Evolutionary conservation across 1,140 invertebrate genomes (phyloP), one percentile per base, ranked within the genome.

Genomic region (Yoshiicerus persimilis): DNA sequence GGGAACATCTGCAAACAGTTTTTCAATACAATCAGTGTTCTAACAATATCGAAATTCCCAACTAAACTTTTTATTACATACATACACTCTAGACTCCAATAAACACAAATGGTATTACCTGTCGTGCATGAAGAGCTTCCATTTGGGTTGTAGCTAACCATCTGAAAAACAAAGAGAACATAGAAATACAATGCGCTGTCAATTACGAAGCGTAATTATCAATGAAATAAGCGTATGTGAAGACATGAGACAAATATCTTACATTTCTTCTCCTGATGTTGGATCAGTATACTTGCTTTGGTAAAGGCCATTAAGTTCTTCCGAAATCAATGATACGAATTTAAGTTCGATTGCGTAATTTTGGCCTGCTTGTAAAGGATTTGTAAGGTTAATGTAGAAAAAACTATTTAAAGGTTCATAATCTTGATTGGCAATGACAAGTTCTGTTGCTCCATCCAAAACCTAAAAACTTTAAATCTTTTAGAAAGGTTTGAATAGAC

Each of bases 101-200:
- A 1, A 30, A 30, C 2, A 5, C 25, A 70, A 30, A 8, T 27
- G 4, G 5, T 10, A 32, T 34, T 80, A 80, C 75, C 34, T 88
- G 85, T 9, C 88, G 94, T 0, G 98, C 98, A 93, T 98, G 97
- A 0, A 97, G 98, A 0, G 98, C 96, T 91, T 99, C 96, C 92
- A 99, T 98, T 93, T 99, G 98, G 1, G 97, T 96, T 1, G 96
- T 96, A 11, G 96, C 97, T 89, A 98, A 95, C 87, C 93, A 94
- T 91, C 97, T 98, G 85, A 64, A 91, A 89, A 86, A 25, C 27
- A 2, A 20, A 32, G 2, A 56, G n/a, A 25, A 20, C 0, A 56
- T 56, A 16, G 25, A 34, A 47, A 32, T 56, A 16, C 39, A 3
- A 84, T n/a, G 2, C n/a, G 20, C 23, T 75, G 23, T 9, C 3